Percentiles rank a stretch among this genome's conserved stretches.
Evolutionary conservation across 2,113 vertebrate species (phyloP).

Genomic region (Antigone vipio): DNA sequence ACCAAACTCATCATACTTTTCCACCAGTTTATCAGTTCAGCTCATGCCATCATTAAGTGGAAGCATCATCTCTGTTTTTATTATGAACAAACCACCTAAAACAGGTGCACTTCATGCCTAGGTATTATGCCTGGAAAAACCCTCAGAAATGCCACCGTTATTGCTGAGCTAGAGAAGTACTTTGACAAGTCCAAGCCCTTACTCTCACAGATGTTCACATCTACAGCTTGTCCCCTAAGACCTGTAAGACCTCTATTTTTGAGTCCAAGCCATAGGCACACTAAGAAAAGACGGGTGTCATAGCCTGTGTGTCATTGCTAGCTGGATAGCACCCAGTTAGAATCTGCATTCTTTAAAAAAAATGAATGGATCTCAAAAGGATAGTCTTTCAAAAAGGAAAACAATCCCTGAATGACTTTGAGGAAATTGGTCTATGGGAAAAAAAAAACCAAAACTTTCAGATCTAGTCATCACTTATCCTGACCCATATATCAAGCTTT

Average conservation of each 20-base stretch:
- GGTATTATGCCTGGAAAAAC: neutral
- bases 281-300: neutral
- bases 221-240: neutral
- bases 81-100: neutral
- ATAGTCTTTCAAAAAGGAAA: neutral
- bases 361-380: neutral
- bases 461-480: neutral
- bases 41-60: neutral
- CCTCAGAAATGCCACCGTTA: neutral
- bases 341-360: neutral
- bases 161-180: neutral
- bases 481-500: neutral
- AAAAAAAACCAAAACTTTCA: neutral
- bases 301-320: no score
- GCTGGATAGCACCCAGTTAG: neutral
- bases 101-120: neutral
- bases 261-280: neutral
- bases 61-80: neutral
- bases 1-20: neutral
- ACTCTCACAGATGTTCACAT: neutral
- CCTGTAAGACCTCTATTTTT: neutral
- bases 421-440: neutral
- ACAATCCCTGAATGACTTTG: neutral
- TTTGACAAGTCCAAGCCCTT: neutral
- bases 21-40: neutral